Base-by-base conservation (phyloP, 2,113 vertebrate genomes). In the Odobenus rosmarus region DNA sequence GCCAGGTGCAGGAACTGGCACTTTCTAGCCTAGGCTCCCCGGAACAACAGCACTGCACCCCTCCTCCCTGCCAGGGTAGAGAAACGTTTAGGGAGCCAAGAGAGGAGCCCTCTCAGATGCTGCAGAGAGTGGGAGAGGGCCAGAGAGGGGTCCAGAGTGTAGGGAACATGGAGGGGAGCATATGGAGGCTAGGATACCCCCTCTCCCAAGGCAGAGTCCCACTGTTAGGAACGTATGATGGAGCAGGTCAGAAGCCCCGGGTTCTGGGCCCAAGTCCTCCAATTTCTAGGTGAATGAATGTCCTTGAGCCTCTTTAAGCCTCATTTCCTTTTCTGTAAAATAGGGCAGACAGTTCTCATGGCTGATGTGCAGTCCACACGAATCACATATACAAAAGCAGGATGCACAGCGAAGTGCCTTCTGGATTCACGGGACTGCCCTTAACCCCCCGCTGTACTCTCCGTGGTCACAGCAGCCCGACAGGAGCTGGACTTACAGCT, bases 331-430 rank as follows among this genome's bases (percentile, higher is more conserved):
- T 49, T 24, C 23, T 21, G 39, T 33, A 12, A 80, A 36, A 19
- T 0, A 18, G 24, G 67, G 62, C 42, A 74, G 31, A 23, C 19
- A 1, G 21, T 49, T 15, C 33, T 69, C 31, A 1, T 7, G 28
- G 87, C 36, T 18, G 31, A 31, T 6, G 8, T 24, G 11, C 0
- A 42, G 80, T 16, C 53, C 26, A 1, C 33, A 5, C 24, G 36
- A 55, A 10, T 26, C 42, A 10, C 11, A 5, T 0, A 26, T 0
- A 1, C 1, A 14, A 6, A 7, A n/a, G 62, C 61, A 8, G 15
- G 23, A 0, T 3, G 31, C 64, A n/a, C 21, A 12, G 33, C 2
- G 79, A 51, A 46, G 46, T 0, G 31, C 42, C 59, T 31, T 61
- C 8, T 39, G 36, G 51, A n/a, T 1, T 1, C 11, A 49, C 3